Conservation (phyloP, 1,140 invertebrate species). For the Elysia chlorotica region DNA sequence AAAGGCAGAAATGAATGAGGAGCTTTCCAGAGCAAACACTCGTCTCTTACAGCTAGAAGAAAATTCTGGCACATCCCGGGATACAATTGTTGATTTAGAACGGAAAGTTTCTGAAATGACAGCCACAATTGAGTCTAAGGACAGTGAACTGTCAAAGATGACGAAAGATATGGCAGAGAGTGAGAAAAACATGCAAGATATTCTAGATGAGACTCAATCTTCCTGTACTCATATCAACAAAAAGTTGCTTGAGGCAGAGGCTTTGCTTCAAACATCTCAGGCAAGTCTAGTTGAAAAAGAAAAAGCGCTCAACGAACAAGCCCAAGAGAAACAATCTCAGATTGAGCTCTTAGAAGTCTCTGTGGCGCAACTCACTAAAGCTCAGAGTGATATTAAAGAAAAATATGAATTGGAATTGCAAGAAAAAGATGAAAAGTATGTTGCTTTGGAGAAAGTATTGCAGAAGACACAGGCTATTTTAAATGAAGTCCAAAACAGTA, state of each 20-base stretch:
- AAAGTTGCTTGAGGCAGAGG: constrained; percentile 23
- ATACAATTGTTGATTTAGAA: constrained; percentile 46
- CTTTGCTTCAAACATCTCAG: too few relatives aligned
- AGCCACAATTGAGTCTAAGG: constrained; percentile 23
- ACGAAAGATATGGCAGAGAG: constrained; percentile 41
- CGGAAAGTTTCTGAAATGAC: constrained; percentile 35
- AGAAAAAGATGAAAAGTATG: constrained; percentile 13
- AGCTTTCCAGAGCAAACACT: constrained; percentile 50
- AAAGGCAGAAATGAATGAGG: constrained; percentile 44
- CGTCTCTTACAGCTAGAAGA: constrained; percentile 48
- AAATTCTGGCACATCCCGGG: constrained; percentile 28
- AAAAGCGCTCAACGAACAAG: too few relatives aligned
- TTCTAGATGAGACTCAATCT: constrained; percentile 37
- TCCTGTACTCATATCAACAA: constrained; percentile 26
- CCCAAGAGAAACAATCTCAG: too few relatives aligned
- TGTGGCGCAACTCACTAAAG: too few relatives aligned
- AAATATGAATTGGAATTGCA: constrained; percentile 25
- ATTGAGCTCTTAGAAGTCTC: too few relatives aligned
- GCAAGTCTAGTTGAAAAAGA: too few relatives aligned
- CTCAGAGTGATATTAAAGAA: neutral
- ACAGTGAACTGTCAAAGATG: constrained; percentile 18
- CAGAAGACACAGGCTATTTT: neutral
- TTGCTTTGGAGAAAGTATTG: constrained; percentile 19
- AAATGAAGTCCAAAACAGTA: neutral
- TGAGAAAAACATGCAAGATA: constrained; percentile 44